phyloP scores from a whole-genome alignment of 2,113 vertebrate genomes.

The Phyllopteryx taeniolatus region DNA sequence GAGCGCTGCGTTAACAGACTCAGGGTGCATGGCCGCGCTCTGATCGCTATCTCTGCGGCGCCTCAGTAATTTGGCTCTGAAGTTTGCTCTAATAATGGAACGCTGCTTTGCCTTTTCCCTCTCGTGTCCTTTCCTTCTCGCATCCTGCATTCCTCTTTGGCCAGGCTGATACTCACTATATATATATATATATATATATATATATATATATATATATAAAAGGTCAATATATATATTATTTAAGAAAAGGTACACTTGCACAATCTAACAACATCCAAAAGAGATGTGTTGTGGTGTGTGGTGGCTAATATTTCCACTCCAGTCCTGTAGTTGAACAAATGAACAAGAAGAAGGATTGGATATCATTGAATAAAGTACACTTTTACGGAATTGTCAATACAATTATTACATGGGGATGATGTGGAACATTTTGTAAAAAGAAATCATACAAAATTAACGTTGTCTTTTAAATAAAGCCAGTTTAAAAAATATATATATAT shows the following conservation, averaged over 20 bases:
- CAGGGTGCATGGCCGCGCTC: conserved; percentile 50
- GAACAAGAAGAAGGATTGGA: not conserved
- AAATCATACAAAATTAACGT: too few species aligned
- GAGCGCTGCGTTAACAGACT: conserved; percentile 66
- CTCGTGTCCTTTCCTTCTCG: conserved; percentile 51
- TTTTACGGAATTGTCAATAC: too few species aligned
- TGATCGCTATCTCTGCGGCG: conserved; percentile 71
- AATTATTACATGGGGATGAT: too few species aligned
- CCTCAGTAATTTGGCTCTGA: conserved; percentile 69
- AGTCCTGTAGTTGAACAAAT: not conserved
- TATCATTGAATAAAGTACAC: not conserved
- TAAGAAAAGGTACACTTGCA: not conserved
- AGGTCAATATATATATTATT: too few species aligned
- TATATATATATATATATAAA: not conserved
- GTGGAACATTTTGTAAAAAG: too few species aligned
- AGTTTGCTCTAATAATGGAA: conserved; percentile 65
- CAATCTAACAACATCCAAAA: not conserved
- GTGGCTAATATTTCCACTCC: not conserved
- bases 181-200: not conserved
- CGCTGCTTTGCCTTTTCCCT: conserved; percentile 55
- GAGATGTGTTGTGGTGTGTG: too few species aligned
- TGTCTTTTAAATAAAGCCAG: too few species aligned
- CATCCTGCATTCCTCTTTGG: conserved; percentile 39
- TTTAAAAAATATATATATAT: too few species aligned
- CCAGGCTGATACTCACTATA: not conserved